phyloP scores from a whole-genome alignment of 2,888 invertebrate genomes.

The Epiblema foenella region DNA sequence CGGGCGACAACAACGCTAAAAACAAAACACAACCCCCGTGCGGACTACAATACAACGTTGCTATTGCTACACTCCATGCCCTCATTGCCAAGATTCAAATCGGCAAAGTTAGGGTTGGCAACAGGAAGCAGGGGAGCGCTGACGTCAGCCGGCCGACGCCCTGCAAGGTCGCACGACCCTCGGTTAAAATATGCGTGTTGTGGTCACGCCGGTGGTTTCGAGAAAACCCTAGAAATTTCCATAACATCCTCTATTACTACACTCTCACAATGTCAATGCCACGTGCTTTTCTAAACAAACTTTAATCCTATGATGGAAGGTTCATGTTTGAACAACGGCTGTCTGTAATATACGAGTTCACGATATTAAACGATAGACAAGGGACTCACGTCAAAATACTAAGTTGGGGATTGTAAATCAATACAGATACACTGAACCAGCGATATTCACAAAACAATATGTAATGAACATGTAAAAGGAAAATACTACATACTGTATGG shows the following conservation, averaged over 20 bases:
- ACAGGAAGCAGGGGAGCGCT: slow-evolving; percentile 53
- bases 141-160: slow-evolving; percentile 66
- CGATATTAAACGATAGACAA: not conserved
- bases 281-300: not conserved
- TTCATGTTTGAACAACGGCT: not conserved
- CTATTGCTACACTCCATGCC: not conserved
- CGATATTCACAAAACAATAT: not conserved
- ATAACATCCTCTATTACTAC: not conserved
- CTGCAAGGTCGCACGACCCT: slow-evolving; percentile 59
- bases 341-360: not conserved
- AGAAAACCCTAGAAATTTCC: slow-evolving; percentile 28
- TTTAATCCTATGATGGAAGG: not conserved
- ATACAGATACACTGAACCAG: not conserved
- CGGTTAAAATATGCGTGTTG: slow-evolving; percentile 38
- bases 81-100: slow-evolving; percentile 7
- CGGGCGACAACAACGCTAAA: too few relatives aligned
- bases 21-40: slow-evolving; percentile 2
- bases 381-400: not conserved
- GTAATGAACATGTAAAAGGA: not conserved
- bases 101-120: slow-evolving; percentile 51
- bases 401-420: not conserved
- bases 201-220: slow-evolving; percentile 19
- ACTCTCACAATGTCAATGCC: too few relatives aligned
- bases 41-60: not conserved
- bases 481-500: not conserved